A percentile compares a stretch with the other conserved stretches of the same genome.
Conservation (phyloP, 2,113 vertebrate genomes). For the Eidolon helvum region DNA sequence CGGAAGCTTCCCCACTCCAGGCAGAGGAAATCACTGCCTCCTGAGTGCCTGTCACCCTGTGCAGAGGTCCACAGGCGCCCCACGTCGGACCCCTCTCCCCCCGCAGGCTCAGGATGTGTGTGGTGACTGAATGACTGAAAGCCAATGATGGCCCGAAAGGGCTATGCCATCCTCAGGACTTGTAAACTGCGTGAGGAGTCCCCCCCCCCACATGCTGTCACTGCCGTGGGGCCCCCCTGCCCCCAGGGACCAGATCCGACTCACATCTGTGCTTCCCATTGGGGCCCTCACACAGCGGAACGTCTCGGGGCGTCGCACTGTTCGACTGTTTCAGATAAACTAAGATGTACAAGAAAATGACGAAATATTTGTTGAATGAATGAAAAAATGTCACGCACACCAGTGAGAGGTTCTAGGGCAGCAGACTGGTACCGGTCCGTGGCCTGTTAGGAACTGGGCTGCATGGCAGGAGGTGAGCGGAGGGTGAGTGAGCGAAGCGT, state of each 20-base stretch:
- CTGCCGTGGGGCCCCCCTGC: background rate
- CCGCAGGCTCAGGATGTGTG: too few relatives aligned
- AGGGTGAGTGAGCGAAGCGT: too few relatives aligned
- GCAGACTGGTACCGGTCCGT: too few relatives aligned
- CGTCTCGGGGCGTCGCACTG: background rate
- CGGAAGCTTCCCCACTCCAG: background rate
- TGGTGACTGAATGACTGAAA: background rate
- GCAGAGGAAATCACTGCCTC: background rate
- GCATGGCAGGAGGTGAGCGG: too few relatives aligned
- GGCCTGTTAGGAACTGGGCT: too few relatives aligned
- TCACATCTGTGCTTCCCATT: background rate
- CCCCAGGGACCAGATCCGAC: too few relatives aligned
- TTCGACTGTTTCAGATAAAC: background rate
- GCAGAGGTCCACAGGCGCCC: accelerated
- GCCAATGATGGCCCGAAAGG: background rate
- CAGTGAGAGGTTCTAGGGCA: too few relatives aligned
- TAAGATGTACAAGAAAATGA: background rate
- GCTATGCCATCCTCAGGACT: too few relatives aligned
- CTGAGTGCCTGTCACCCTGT: background rate
- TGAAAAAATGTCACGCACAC: background rate
- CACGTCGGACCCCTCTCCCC: background rate
- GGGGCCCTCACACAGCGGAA: accelerated
- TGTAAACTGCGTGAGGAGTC: background rate
- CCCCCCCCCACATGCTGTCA: background rate
- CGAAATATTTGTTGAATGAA: background rate